phyloP scores from a whole-genome alignment of 1,140 invertebrate genomes.

The Papilio helenus region DNA sequence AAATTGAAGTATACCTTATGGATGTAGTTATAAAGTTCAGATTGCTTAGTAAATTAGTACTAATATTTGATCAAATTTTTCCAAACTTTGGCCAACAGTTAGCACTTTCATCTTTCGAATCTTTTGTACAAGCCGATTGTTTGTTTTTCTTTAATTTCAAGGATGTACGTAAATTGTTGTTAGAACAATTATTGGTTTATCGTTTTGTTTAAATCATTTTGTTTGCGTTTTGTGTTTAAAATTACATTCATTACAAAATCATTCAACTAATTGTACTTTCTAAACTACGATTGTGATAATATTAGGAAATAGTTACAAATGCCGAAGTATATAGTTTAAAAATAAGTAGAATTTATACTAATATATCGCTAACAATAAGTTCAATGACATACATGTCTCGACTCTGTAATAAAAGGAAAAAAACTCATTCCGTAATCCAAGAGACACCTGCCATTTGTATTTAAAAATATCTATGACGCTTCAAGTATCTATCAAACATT shows the following conservation, averaged over 20 bases:
- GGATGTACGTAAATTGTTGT: slow-evolving; percentile 22
- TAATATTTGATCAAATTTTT: slow-evolving; percentile 43
- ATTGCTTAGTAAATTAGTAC: slow-evolving; percentile 37
- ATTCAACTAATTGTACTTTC: not conserved
- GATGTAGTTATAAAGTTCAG: slow-evolving; percentile 40
- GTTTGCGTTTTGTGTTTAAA: not conserved
- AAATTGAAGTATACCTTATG: not conserved
- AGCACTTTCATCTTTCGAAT: slow-evolving; percentile 58
- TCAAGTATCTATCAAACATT: not conserved
- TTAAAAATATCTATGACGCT: slow-evolving; percentile 16
- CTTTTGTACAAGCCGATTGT: slow-evolving; percentile 54
- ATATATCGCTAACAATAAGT: not conserved
- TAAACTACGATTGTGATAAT: not conserved
- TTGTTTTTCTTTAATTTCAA: slow-evolving; percentile 40
- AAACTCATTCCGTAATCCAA: slow-evolving; percentile 1
- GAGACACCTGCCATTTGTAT: not conserved
- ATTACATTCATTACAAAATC: not conserved
- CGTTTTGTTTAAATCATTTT: not conserved
- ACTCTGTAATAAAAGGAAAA: not conserved
- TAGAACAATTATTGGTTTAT: slow-evolving; percentile 17
- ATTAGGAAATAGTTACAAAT: not conserved
- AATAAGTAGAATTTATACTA: not conserved
- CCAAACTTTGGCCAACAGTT: slow-evolving; percentile 54
- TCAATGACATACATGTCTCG: not conserved
- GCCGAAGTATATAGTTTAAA: not conserved